These are phyloP conservation scores for Trididemnum clinides DNA, from an alignment of 23 tunicate species.

Conservation along the genomic window DNA sequence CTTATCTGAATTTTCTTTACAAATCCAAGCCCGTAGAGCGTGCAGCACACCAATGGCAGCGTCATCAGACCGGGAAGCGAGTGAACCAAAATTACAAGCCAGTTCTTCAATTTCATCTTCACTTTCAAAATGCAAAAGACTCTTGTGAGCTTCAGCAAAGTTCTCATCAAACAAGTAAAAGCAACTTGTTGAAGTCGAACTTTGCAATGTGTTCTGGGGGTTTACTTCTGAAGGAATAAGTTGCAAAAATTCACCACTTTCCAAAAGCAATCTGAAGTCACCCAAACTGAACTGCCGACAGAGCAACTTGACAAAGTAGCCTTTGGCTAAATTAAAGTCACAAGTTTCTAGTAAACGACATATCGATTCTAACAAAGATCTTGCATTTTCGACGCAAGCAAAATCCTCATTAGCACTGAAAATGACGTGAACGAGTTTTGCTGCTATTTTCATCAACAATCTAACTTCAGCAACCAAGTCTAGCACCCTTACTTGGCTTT, in stretches of 20 bases:
- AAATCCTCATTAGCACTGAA: not conserved
- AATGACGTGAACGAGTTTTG: not conserved
- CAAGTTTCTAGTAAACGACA: not conserved
- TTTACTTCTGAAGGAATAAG: not conserved
- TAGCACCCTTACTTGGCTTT: conserved; percentile 32
- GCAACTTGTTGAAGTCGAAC: not conserved
- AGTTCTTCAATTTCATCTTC: not conserved
- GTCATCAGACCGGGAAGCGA: not conserved
- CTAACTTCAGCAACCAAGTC: conserved; percentile 33
- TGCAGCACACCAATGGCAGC: not conserved
- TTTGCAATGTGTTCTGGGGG: not conserved
- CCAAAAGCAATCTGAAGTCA: not conserved
- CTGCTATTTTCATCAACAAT: not conserved
- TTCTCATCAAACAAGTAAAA: not conserved
- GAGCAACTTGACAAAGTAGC: conserved; percentile 27
- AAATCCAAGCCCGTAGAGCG: not conserved
- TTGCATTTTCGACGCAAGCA: not conserved
- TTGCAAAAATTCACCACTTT: not conserved
- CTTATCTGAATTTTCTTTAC: not conserved
- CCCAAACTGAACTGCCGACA: conserved; percentile 40
- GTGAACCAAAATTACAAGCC: not conserved
- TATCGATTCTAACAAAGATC: not conserved
- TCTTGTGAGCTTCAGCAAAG: not conserved
- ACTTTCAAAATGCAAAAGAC: not conserved
- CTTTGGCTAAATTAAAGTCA: not conserved